phyloP scores from a whole-genome alignment of 2,113 vertebrate genomes.

The Elanus axillaris region DNA sequence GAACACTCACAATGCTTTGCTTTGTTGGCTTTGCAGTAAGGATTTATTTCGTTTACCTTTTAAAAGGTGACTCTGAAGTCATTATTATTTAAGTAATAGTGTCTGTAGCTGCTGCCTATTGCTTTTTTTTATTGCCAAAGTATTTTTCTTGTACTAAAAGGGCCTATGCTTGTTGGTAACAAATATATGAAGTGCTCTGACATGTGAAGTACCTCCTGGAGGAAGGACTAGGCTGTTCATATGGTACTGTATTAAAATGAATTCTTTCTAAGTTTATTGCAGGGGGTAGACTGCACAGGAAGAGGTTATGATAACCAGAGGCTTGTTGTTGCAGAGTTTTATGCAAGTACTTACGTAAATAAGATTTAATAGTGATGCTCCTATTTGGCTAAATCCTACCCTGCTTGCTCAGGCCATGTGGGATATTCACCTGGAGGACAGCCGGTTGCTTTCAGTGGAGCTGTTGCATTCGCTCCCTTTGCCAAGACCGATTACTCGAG shows the following conservation, averaged over 20 bases:
- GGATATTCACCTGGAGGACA: background rate
- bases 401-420: background rate
- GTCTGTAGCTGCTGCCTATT: constrained; percentile 27
- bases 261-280: background rate
- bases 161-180: background rate
- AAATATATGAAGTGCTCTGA: background rate
- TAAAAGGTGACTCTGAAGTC: constrained; percentile 20
- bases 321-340: background rate
- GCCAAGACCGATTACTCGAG: background rate
- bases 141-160: background rate
- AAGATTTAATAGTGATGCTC: background rate
- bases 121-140: background rate
- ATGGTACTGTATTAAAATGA: background rate
- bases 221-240: background rate
- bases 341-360: background rate
- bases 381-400: background rate
- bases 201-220: background rate
- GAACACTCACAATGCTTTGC: background rate
- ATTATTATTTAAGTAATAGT: background rate
- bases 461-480: background rate
- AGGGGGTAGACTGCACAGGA: background rate
- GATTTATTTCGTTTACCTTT: constrained; percentile 31
- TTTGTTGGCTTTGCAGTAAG: background rate
- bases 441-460: background rate
- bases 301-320: background rate